Percentiles rank a stretch among this genome's conserved stretches.
Conservation (phyloP, 2,113 vertebrate species). For the Podarcis muralis region DNA sequence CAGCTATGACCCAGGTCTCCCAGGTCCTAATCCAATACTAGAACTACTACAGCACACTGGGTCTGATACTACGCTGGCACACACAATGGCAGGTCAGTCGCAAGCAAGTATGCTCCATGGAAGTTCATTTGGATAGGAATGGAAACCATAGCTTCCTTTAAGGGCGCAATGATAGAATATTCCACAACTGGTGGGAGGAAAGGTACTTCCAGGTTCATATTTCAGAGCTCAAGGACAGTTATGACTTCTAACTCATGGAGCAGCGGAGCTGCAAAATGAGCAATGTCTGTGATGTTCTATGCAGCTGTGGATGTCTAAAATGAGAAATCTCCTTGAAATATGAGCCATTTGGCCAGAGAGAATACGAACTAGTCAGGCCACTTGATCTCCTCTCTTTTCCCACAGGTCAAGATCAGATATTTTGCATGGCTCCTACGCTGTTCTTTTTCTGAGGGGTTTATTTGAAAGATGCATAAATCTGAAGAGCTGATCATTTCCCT, state of each 20-base stretch:
- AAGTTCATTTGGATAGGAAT: neutral
- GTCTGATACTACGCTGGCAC: too few species aligned
- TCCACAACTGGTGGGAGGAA: neutral
- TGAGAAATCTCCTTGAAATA: constrained; percentile 2
- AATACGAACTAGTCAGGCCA: neutral
- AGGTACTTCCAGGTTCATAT: neutral
- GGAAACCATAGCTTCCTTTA: neutral
- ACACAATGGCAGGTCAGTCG: neutral
- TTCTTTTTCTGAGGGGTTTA: neutral
- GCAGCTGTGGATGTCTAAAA: neutral
- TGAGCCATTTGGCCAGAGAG: neutral
- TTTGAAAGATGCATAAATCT: constrained; percentile 20
- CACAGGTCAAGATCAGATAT: neutral
- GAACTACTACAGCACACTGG: too few species aligned
- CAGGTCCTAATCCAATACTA: too few species aligned
- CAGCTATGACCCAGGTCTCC: too few species aligned
- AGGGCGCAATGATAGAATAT: neutral
- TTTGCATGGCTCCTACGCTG: neutral
- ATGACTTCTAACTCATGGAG: neutral
- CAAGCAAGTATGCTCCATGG: neutral
- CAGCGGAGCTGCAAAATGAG: neutral
- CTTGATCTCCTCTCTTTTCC: neutral
- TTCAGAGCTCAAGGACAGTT: neutral
- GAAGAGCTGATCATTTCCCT: constrained; percentile 25
- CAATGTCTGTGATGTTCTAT: neutral